Evolutionary conservation across 2,888 invertebrate species (phyloP).

Genomic region (Cosmia pyralina): DNA sequence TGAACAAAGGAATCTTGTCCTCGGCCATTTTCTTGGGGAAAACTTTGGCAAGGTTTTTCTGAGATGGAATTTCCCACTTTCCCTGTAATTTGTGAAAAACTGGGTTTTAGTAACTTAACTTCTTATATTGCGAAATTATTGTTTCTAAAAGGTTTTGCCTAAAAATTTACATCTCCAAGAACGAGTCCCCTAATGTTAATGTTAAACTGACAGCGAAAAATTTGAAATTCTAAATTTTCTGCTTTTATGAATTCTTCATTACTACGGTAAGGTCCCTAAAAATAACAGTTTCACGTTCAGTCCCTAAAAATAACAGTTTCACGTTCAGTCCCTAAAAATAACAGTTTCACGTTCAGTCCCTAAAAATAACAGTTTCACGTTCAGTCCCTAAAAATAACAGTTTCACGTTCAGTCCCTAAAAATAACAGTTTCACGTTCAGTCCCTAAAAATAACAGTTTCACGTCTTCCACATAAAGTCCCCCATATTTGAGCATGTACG

Average conservation of each 20-base stretch:
- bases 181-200: too few relatives aligned
- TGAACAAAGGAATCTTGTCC: conserved; percentile 42
- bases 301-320: background rate
- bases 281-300: too few relatives aligned
- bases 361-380: too few relatives aligned
- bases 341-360: too few relatives aligned
- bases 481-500: conserved; percentile 33
- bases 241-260: background rate
- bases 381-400: background rate
- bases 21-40: background rate
- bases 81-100: background rate
- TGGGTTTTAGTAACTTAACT: too few relatives aligned
- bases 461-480: conserved; percentile 22
- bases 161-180: background rate
- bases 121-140: background rate
- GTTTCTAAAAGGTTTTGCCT: background rate
- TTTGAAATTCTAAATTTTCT: background rate
- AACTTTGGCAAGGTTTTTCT: conserved; percentile 1
- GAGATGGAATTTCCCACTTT: background rate
- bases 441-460: background rate
- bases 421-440: too few relatives aligned
- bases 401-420: too few relatives aligned
- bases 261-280: too few relatives aligned
- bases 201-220: background rate
- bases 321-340: background rate